Percentiles rank a stretch among this genome's conserved stretches.
Evolutionary conservation across 37 sponge, comb jelly and placozoan species (phyloP).

Genomic region (Crambe crambe): DNA sequence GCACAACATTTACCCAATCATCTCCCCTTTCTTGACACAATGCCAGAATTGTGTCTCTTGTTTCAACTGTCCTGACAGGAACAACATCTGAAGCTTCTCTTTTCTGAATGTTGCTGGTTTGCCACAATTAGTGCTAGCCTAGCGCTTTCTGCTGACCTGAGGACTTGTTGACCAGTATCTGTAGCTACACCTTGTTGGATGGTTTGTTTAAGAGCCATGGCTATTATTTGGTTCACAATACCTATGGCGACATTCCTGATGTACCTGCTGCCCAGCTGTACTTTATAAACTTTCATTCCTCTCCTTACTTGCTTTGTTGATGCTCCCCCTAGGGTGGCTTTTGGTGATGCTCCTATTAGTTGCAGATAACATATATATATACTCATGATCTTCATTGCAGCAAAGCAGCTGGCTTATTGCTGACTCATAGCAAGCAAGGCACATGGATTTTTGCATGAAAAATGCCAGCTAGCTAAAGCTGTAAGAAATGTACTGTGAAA

Average conservation of each 20-base stretch:
- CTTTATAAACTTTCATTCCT: neutral
- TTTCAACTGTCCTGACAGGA: conserved; percentile 24
- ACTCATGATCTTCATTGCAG: no score
- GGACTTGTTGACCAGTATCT: neutral
- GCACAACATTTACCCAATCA: conserved; percentile 22
- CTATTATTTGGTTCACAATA: neutral
- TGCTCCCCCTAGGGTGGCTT: neutral
- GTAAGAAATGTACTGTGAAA: no score
- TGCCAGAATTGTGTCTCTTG: conserved; percentile 6
- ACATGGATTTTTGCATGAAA: no score
- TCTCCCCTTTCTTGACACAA: conserved; percentile 29
- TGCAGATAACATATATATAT: no score
- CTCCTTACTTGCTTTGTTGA: neutral
- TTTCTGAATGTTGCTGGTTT: conserved; percentile 16
- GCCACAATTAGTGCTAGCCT: conserved; percentile 25
- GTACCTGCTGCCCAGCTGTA: neutral
- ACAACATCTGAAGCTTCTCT: conserved; percentile 33
- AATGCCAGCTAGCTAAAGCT: no score
- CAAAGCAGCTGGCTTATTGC: no score
- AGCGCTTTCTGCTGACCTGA: neutral
- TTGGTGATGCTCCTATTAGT: neutral
- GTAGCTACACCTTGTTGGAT: neutral
- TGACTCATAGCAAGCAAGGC: no score
- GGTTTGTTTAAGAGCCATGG: neutral
- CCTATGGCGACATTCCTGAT: conserved; percentile 1